Evolutionary conservation across 2,888 invertebrate species (phyloP), one percentile per base, ranked within the genome.

Genomic region (Alentia gelatinosa): DNA sequence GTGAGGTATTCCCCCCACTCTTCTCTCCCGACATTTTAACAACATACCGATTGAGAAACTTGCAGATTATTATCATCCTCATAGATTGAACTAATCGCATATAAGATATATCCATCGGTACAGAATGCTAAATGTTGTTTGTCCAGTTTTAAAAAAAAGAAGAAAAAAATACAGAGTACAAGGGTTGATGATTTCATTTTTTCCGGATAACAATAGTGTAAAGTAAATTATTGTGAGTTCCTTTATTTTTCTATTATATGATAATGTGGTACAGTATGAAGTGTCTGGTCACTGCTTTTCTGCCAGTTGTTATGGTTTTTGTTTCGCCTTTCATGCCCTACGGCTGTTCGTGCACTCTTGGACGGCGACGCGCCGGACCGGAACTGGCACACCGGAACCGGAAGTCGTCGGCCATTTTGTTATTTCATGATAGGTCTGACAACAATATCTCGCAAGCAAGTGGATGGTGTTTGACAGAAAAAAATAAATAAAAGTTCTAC

Each of bases 391-490:
- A 47, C 50, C 15, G 47, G 47, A 86, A 47, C n/a, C 47, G 42
- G 79, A 74, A 74, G 79, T 79, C 30, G 86, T 50, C 19, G 47
- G 86, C 50, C 86, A 26, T 47, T 47, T 86, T 86, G 86, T 86
- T 86, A 86, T 86, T 86, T 86, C 42, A 42, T 79, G 79, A 86
- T 35, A 86, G 50, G 86, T 86, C 86, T 86, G 86, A 86, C 86
- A 86, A 86, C 86, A 86, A 86, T 86, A 86, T 86, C 86, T 86
- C 86, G 86, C 86, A 86, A 86, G 86, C 86, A 86, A 86, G 86
- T 86, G 86, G 86, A 86, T 50, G 86, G 86, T 86, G 86, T 86
- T 86, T 86, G 86, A 86, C 86, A 86, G 50, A 86, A 86, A 40
- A n/a, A 50, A 86, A 47, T 42, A 47, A 86, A 47, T 33, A 86